These are phyloP conservation scores for Leptinotarsa lineolata DNA, from an alignment of 1,140 invertebrate genomes.

Conservation along the genomic window DNA sequence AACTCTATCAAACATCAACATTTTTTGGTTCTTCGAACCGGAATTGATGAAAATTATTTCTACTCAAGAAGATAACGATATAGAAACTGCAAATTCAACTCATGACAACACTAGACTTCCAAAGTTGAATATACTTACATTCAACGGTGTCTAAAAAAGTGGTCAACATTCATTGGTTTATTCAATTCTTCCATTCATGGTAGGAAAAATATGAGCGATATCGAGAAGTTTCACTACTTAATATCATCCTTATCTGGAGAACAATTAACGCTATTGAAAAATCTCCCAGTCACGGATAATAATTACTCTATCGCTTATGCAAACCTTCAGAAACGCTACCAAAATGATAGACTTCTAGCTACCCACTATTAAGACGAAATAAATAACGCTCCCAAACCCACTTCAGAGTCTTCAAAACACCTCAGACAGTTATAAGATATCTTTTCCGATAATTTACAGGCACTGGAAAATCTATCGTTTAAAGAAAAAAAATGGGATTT, in stretches of 20 bases:
- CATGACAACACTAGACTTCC: too few species aligned
- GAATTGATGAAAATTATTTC: too few species aligned
- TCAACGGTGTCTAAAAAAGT: too few species aligned
- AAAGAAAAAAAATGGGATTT: neutral
- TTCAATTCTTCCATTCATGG: too few species aligned
- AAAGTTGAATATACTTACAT: too few species aligned
- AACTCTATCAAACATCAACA: too few species aligned
- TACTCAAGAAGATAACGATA: too few species aligned
- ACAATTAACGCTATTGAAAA: constrained; percentile 2
- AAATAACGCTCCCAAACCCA: constrained; percentile 3
- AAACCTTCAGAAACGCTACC: constrained; percentile 4
- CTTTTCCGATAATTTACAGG: neutral
- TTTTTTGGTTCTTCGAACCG: too few species aligned
- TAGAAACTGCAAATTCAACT: too few species aligned
- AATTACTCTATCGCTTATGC: constrained; percentile 20
- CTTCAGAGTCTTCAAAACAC: neutral
- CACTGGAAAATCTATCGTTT: constrained; percentile 17
- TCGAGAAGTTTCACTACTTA: constrained; percentile 27
- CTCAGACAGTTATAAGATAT: constrained; percentile 21
- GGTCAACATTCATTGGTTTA: too few species aligned
- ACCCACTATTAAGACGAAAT: neutral
- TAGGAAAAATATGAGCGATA: neutral
- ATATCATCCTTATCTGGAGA: constrained; percentile 10
- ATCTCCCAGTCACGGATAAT: neutral
- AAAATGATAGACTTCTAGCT: constrained; percentile 8